These are phyloP conservation scores for Macrobrachium rosenbergii DNA, from an alignment of 1,140 invertebrate species.

Conservation along the genomic window DNA sequence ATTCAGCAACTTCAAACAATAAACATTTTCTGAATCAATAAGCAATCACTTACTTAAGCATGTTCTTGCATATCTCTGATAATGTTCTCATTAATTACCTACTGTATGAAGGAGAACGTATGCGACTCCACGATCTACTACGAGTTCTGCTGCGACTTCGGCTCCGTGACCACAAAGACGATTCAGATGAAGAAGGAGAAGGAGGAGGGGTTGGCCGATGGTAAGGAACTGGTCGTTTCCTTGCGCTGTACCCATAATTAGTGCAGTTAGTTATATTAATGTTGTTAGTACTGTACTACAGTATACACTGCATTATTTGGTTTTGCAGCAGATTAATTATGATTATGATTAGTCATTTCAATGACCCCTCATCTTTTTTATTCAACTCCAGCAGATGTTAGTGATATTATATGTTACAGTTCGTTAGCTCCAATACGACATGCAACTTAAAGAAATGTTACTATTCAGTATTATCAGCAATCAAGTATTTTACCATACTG, in stretches of 20 bases:
- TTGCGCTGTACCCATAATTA: slow-evolving; percentile 77
- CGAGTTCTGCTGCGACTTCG: slow-evolving; percentile 50
- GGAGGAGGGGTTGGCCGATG: slow-evolving; percentile 84
- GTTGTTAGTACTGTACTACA: neutral
- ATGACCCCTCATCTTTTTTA: neutral
- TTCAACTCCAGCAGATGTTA: neutral
- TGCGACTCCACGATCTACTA: slow-evolving; percentile 59
- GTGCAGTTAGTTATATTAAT: slow-evolving; percentile 22
- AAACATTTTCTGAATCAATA: neutral
- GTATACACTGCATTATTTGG: neutral
- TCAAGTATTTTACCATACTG: too few species aligned
- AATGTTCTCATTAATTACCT: slow-evolving; percentile 37
- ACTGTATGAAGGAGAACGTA: slow-evolving; percentile 63
- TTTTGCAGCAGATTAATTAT: neutral
- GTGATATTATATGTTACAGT: neutral
- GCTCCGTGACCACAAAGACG: slow-evolving; percentile 60
- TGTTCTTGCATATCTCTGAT: neutral
- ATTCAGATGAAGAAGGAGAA: slow-evolving; percentile 73
- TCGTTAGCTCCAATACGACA: too few species aligned
- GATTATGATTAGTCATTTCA: neutral
- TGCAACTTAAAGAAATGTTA: too few species aligned
- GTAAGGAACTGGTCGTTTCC: slow-evolving; percentile 91
- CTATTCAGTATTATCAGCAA: too few species aligned
- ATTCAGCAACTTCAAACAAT: neutral
- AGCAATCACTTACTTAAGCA: neutral